Percentiles rank a stretch among this genome's conserved stretches.
Evolutionary conservation across 2,797 vertebrate genomes (phyloP).

Genomic region (Poecile montanus): DNA sequence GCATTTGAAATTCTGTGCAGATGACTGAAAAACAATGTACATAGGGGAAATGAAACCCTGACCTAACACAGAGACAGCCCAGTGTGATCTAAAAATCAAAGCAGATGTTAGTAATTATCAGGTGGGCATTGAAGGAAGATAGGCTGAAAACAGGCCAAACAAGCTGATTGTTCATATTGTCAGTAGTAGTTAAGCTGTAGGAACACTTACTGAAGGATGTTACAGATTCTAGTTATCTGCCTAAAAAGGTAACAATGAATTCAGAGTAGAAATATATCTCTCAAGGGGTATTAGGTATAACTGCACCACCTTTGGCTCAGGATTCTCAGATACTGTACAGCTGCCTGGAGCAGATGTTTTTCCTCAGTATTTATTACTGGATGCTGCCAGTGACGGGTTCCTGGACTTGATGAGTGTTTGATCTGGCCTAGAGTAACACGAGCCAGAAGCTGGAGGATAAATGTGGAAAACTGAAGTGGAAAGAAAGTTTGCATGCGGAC

Average conservation of each 20-base stretch:
- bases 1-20: neutral
- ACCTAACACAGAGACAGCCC: neutral
- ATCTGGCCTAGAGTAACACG: fast-evolving
- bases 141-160: neutral
- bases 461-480: neutral
- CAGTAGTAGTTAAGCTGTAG: neutral
- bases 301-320: neutral
- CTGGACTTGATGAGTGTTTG: neutral
- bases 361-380: neutral
- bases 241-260: neutral
- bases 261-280: neutral
- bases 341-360: neutral
- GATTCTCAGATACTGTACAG: neutral
- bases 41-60: neutral
- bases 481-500: neutral
- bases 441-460: neutral
- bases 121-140: neutral
- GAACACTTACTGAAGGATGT: neutral
- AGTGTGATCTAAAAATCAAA: neutral
- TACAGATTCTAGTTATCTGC: neutral
- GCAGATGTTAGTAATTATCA: neutral
- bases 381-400: neutral
- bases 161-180: neutral
- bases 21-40: neutral
- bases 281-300: neutral